Evolutionary conservation across 1,140 invertebrate genomes (phyloP).

Genomic region (Hylyphantes graminicola): DNA sequence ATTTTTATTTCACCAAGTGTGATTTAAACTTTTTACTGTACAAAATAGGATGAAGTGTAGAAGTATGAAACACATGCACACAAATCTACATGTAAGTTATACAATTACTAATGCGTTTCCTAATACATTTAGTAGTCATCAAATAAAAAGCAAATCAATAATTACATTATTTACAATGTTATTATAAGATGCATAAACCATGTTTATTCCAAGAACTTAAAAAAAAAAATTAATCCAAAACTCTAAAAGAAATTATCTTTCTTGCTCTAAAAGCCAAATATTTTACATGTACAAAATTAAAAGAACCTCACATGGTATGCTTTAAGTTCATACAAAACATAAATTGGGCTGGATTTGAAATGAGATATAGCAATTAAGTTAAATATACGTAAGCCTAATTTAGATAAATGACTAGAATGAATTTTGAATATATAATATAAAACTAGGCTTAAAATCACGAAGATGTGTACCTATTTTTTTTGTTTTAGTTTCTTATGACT

Average conservation of each 20-base stretch:
- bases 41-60: slow-evolving; percentile 50
- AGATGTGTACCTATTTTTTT: too few species aligned
- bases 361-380: too few species aligned
- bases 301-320: slow-evolving; percentile 26
- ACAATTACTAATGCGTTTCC: not conserved
- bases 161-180: slow-evolving; percentile 29
- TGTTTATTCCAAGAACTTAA: not conserved
- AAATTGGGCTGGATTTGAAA: slow-evolving; percentile 20
- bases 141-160: slow-evolving; percentile 5
- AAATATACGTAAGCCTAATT: too few species aligned
- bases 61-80: slow-evolving; percentile 51
- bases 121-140: not conserved
- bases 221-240: not conserved
- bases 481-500: too few species aligned
- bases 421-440: too few species aligned
- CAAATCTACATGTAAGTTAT: slow-evolving; percentile 8
- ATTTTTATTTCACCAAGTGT: slow-evolving; percentile 28
- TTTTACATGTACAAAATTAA: slow-evolving; percentile 6
- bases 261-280: slow-evolving; percentile 9
- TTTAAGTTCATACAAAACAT: slow-evolving; percentile 55
- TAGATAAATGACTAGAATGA: too few species aligned
- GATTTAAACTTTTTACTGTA: slow-evolving; percentile 59
- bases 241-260: not conserved
- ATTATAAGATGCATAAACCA: not conserved
- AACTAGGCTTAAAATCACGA: too few species aligned